Evolutionary conservation across 2,113 vertebrate genomes (phyloP).

Genomic region (Telmatochromis sp.): DNA sequence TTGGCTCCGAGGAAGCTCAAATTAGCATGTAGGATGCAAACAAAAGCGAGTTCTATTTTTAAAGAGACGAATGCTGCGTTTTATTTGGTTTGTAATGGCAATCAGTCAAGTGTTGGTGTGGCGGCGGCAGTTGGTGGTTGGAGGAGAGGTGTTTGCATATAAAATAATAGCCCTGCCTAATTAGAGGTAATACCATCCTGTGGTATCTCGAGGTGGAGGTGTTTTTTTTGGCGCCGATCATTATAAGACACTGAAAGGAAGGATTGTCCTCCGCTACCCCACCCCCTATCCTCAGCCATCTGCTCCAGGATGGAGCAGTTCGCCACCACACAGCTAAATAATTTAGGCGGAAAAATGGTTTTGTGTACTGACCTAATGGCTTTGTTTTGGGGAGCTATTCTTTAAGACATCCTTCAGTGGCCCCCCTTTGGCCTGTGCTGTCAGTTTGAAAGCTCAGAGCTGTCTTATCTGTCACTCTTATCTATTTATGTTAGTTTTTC

Average conservation of each 20-base stretch:
- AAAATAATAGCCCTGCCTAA: conserved; percentile 64
- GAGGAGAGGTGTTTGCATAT: conserved; percentile 32
- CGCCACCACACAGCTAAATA: conserved; percentile 48
- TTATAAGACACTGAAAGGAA: conserved; percentile 47
- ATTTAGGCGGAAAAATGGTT: conserved; percentile 41
- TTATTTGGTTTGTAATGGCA: conserved; percentile 6
- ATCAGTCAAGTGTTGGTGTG: not conserved
- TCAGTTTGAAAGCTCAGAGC: conserved; percentile 42
- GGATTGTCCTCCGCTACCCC: conserved; percentile 12
- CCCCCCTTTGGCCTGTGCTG: not conserved
- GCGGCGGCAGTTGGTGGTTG: not conserved
- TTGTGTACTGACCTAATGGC: conserved; percentile 59
- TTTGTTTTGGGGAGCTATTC: conserved; percentile 38
- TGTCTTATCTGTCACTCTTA: conserved; percentile 55
- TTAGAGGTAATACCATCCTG: conserved; percentile 67
- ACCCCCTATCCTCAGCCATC: conserved; percentile 30
- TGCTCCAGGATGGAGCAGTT: conserved; percentile 13
- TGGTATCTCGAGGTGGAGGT: conserved; percentile 59
- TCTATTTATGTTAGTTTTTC: conserved; percentile 52
- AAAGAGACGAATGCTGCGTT: not conserved
- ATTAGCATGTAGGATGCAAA: conserved; percentile 3
- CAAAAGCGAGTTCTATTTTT: not conserved
- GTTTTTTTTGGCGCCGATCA: conserved; percentile 41
- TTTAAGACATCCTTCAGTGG: conserved; percentile 22
- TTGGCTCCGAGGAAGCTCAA: not conserved